These are phyloP conservation scores for Prionace glauca DNA, from an alignment of 2,797 vertebrate genomes.

Conservation along the genomic window DNA sequence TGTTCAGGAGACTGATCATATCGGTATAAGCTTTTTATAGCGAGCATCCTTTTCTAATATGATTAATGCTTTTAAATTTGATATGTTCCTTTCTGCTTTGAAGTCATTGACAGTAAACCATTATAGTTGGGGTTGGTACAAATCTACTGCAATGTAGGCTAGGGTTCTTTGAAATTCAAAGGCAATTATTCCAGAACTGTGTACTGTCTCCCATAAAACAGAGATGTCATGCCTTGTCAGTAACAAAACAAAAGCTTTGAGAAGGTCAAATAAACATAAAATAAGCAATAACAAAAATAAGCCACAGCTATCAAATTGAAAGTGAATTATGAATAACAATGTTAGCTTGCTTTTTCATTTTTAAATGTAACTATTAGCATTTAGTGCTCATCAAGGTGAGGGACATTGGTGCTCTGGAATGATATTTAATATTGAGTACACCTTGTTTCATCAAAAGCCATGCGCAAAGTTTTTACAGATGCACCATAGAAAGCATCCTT, in stretches of 20 bases:
- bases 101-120: conserved; percentile 7
- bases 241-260: background rate
- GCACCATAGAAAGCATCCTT: no score
- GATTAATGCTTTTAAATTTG: background rate
- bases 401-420: background rate
- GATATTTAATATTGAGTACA: background rate
- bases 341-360: background rate
- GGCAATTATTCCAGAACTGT: background rate
- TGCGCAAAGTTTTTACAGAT: background rate
- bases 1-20: background rate
- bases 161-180: background rate
- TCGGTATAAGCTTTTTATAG: background rate
- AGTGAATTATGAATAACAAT: background rate
- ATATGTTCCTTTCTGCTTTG: background rate
- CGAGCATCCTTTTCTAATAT: background rate
- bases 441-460: background rate
- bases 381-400: background rate
- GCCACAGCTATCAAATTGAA: background rate
- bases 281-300: background rate
- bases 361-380: background rate
- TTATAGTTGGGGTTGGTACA: background rate
- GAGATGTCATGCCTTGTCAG: background rate
- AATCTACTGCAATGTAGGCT: background rate
- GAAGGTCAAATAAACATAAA: background rate
- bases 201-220: background rate